Evolutionary conservation across 2,113 vertebrate species (phyloP).

Genomic region (Python bivittatus): DNA sequence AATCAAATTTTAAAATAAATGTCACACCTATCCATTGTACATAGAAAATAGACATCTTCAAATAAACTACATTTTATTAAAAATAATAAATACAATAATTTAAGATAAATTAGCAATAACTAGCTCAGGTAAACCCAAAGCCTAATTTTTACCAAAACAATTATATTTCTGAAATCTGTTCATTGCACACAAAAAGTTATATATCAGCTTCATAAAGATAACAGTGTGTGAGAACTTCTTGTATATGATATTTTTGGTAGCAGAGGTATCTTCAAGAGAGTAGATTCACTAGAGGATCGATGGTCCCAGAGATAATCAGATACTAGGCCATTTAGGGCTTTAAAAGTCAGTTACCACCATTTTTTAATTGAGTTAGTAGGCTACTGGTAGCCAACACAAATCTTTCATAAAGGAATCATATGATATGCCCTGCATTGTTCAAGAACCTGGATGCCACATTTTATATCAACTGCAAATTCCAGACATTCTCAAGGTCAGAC

Average conservation of each 20-base stretch:
- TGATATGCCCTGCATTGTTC: too few species aligned
- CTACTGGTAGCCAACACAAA: too few species aligned
- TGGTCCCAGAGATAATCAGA: too few species aligned
- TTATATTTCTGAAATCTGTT: neutral
- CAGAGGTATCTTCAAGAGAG: too few species aligned
- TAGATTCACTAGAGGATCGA: too few species aligned
- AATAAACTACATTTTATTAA: neutral
- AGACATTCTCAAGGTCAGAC: too few species aligned
- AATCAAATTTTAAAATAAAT: neutral
- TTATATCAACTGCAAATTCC: too few species aligned
- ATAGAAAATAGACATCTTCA: neutral
- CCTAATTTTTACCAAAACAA: neutral
- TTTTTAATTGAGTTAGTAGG: too few species aligned
- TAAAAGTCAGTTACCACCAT: too few species aligned
- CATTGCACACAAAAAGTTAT: neutral
- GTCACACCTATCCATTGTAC: neutral
- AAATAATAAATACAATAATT: neutral
- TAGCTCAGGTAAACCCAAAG: neutral
- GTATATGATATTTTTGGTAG: neutral
- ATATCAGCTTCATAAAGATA: neutral
- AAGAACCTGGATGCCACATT: too few species aligned
- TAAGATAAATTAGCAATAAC: neutral
- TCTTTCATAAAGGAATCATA: too few species aligned
- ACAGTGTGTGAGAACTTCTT: neutral
- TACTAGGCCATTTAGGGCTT: too few species aligned